Base-by-base conservation (phyloP, 2,113 vertebrate genomes). In the Eubucco bourcierii region DNA sequence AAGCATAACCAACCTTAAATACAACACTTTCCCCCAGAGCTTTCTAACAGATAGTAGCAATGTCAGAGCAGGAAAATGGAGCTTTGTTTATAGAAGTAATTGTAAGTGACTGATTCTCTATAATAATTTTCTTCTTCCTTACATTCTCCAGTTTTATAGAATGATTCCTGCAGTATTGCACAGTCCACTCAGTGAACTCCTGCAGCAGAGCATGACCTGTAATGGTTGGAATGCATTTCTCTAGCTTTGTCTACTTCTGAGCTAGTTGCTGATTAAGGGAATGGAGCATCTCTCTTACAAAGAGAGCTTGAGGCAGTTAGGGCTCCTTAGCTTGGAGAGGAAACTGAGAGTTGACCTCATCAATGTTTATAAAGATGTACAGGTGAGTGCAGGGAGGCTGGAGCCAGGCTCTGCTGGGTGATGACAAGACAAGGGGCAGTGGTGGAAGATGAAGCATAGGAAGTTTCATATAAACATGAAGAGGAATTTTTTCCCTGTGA, bases 1-100 rank as follows among this genome's bases (percentile, higher is more conserved):
- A 90, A 84, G 73, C 74, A 83, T 7, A 77, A 77, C 18, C 63
- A 67, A 83, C 90, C 90, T 82, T 71, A 95, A 92, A 95, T 63
- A 46, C 2, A 85, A 63, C 24, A 74, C 9, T 61, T 67, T 61
- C 39, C 73, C 47, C 65, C 61, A n/a, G 80, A 81, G 83, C 53
- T 83, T 86, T 91, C 37, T 64, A 50, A 56, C 46, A 87, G 56
- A 41, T 76, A 71, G 6, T 7, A 80, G 19, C 10, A 41, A 37
- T 86, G 80, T 56, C 83, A 88, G 78, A 12, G 16, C 4, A 71
- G 77, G 52, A 52, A 70, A 71, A 80, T 13, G 18, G 8, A 83
- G 8, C 1, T 4, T 85, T 66, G 7, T 47, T 90, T 34, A 53
- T 31, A 70, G n/a, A 63, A 80, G 46, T 23, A 66, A 79, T 79